phyloP scores from a whole-genome alignment of 2,797 vertebrate species.

The Protonibea diacanthus region DNA sequence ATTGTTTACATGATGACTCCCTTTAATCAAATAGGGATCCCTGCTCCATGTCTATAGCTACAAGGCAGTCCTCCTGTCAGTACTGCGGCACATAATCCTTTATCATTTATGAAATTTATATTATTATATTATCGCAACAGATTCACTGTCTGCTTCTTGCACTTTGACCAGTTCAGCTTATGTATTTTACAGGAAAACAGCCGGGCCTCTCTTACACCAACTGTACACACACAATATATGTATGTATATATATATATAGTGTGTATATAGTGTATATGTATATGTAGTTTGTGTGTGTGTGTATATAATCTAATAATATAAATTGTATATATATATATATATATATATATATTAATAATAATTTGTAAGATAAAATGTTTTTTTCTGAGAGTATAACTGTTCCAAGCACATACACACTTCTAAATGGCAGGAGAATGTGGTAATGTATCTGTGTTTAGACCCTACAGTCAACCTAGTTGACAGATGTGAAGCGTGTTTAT shows the following conservation, averaged over 20 bases:
- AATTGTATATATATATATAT: too few species aligned
- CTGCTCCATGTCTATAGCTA: constrained; percentile 16
- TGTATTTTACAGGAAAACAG: not conserved
- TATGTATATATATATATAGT: too few species aligned
- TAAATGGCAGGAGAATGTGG: not conserved
- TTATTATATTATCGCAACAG: constrained; percentile 45
- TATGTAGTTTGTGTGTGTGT: too few species aligned
- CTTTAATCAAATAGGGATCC: constrained; percentile 33
- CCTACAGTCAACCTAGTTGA: not conserved
- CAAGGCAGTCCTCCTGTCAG: constrained; percentile 25
- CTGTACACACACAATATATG: not conserved
- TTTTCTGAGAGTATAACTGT: not conserved
- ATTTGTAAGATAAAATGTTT: too few species aligned
- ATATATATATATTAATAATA: too few species aligned
- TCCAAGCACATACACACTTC: not conserved
- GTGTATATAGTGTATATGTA: too few species aligned
- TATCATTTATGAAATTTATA: constrained; percentile 46
- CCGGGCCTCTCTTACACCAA: too few species aligned
- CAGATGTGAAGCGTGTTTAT: not conserved
- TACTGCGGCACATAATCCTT: constrained; percentile 18
- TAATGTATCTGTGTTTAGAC: not conserved
- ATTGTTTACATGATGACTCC: constrained; percentile 12
- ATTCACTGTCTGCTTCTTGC: constrained; percentile 31
- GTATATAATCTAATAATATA: too few species aligned
- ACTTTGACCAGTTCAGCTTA: constrained; percentile 23